These are phyloP conservation scores for Eristalinus aeneus DNA, from an alignment of 2,888 invertebrate species.

Conservation along the genomic window DNA sequence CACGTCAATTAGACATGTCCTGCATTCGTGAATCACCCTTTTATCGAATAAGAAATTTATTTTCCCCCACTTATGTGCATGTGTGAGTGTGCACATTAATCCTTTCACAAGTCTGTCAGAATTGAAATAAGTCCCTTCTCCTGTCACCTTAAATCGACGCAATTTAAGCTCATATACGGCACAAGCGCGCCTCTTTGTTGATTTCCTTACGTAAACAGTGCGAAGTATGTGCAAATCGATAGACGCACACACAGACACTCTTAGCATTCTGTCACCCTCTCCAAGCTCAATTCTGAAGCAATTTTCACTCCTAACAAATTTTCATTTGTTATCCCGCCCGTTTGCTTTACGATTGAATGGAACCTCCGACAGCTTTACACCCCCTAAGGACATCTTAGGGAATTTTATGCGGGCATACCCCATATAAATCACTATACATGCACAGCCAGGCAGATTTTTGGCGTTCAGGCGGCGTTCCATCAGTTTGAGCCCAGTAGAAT, in stretches of 20 bases:
- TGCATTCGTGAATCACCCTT: neutral
- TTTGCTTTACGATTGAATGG: constrained; percentile 21
- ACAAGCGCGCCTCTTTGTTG: neutral
- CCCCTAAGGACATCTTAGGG: constrained; percentile 15
- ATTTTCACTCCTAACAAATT: constrained; percentile 28
- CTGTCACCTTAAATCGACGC: neutral
- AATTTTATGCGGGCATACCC: constrained; percentile 11
- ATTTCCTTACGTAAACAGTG: neutral
- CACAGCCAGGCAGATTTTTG: neutral
- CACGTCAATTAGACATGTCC: neutral
- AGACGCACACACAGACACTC: neutral
- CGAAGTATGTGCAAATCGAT: neutral
- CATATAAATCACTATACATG: neutral
- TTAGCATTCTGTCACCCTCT: neutral
- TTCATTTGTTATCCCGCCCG: constrained; percentile 20
- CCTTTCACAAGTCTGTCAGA: neutral
- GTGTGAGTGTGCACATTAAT: neutral
- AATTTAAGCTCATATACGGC: neutral
- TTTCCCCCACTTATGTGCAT: neutral
- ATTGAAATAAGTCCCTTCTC: neutral
- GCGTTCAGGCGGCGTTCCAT: no score
- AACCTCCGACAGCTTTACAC: constrained; percentile 19
- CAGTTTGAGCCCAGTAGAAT: constrained; percentile 26
- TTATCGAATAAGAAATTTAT: neutral
- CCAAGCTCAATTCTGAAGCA: neutral